Conservation (phyloP, 92 coral and sea anemone species). For the Phenganax stokvisi region DNA sequence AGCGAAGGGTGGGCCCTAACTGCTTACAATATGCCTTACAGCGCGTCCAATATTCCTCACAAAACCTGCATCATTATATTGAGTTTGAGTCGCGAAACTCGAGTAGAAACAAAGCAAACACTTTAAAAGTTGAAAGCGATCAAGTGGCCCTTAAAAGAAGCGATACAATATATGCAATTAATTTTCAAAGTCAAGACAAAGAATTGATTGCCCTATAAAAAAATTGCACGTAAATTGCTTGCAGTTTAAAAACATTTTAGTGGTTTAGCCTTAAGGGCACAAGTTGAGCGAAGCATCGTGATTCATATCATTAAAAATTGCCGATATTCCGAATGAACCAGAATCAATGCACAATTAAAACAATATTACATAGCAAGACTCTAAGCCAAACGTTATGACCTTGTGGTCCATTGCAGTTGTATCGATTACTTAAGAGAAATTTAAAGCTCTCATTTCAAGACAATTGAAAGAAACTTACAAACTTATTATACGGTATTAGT, state of each 20-base stretch:
- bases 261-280: not conserved
- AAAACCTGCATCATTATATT: not conserved
- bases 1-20: not conserved
- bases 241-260: not conserved
- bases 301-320: too few species aligned
- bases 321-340: too few species aligned
- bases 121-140: not conserved
- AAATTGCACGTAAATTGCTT: slow-evolving; percentile 1
- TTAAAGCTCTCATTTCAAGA: too few species aligned
- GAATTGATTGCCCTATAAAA: not conserved
- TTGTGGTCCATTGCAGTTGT: too few species aligned
- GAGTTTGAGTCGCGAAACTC: not conserved
- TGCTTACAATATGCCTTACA: not conserved
- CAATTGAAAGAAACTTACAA: too few species aligned
- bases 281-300: too few species aligned
- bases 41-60: not conserved
- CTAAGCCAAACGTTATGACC: too few species aligned
- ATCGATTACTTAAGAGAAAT: too few species aligned
- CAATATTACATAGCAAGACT: too few species aligned
- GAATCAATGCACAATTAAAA: too few species aligned
- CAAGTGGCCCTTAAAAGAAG: not conserved
- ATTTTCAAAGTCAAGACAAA: not conserved
- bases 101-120: not conserved
- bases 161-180: not conserved
- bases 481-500: too few species aligned